Evolutionary conservation across 2,113 vertebrate genomes (phyloP), one percentile per base, ranked within the genome.

Genomic region (Alces alces): DNA sequence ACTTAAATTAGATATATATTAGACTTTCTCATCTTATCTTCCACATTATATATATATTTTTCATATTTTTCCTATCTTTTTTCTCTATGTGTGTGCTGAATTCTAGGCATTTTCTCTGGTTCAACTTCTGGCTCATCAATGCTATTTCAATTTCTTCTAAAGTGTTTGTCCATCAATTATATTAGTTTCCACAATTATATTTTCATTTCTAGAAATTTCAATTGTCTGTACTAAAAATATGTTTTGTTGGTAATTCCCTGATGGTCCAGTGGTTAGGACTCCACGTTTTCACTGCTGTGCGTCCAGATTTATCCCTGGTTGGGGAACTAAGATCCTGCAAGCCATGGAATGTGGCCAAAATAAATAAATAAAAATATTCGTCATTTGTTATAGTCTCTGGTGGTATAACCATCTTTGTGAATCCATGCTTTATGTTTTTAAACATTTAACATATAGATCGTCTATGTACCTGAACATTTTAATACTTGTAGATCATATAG

Each of bases 241-340:
- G 36, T 73, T 36, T 39, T 73, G 19, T 39, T 73, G 66, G 66
- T 39, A 70, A 70, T 70, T 70, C 21, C n/a, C 66, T 70, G 66
- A 39, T 39, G 19, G 10, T 39, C 66, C 66, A 70, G 66, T 23
- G n/a, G n/a, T 70, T 70, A 70, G 5, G 66, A 70, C 19, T 70
- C 19, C 66, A 39, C 0, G 0, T 5, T 70, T 70, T 70, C n/a
- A 70, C n/a, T 70, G n/a, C 10, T 1, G 0, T 23, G n/a, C 19
- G 19, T 70, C 5, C 66, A 70, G 66, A 23, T 23, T 70, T 19
- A 39, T 39, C 66, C n/a, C n/a, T 70, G n/a, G 10, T 39, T 70
- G n/a, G n/a, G 66, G 19, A 39, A 39, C 66, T 23, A 70, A 70
- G 66, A 70, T 70, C 21, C n/a, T 39, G 19, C 2, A 70, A 70